These are phyloP conservation scores for Nothobranchius furzeri DNA, from an alignment of 2,113 vertebrate species.

Conservation along the genomic window DNA sequence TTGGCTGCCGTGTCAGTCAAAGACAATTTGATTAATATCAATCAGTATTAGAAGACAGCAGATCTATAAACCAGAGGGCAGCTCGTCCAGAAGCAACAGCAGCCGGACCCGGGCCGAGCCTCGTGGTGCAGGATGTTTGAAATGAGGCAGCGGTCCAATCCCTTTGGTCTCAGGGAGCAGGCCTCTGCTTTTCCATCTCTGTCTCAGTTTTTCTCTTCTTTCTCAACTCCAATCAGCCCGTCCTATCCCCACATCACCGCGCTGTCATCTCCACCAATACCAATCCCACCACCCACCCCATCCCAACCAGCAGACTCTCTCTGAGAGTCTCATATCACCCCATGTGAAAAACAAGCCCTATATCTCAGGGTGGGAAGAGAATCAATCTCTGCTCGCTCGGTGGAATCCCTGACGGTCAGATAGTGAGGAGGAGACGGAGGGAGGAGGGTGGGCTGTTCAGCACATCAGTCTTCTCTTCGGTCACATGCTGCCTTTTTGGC, in stretches of 20 bases:
- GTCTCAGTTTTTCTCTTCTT: constrained; percentile 56
- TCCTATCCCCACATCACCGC: constrained; percentile 66
- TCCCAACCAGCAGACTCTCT: constrained; percentile 27
- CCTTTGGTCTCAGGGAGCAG: constrained; percentile 25
- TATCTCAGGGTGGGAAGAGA: constrained; percentile 59
- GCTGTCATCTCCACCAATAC: constrained; percentile 60
- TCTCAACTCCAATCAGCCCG: constrained; percentile 64
- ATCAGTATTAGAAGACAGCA: constrained; percentile 62
- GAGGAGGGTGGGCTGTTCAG: not conserved
- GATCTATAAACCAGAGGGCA: constrained; percentile 57
- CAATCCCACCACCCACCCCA: constrained; percentile 30
- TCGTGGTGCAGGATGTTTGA: constrained; percentile 26
- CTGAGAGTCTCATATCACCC: constrained; percentile 62
- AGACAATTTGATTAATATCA: constrained; percentile 72
- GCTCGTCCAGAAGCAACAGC: constrained; percentile 43
- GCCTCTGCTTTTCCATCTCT: constrained; percentile 59
- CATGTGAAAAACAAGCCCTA: constrained; percentile 64
- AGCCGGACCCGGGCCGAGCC: constrained; percentile 13
- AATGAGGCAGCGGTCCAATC: constrained; percentile 30
- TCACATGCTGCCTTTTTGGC: constrained; percentile 66
- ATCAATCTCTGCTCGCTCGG: constrained; percentile 67
- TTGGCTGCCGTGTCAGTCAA: constrained; percentile 63
- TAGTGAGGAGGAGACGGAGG: not conserved
- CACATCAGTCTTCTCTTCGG: constrained; percentile 61
- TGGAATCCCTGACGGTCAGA: constrained; percentile 60